Percentiles rank a stretch among this genome's conserved stretches.
These are phyloP conservation scores for Nycticebus coucang DNA, from an alignment of 2,113 vertebrate genomes.

Conservation along the genomic window DNA sequence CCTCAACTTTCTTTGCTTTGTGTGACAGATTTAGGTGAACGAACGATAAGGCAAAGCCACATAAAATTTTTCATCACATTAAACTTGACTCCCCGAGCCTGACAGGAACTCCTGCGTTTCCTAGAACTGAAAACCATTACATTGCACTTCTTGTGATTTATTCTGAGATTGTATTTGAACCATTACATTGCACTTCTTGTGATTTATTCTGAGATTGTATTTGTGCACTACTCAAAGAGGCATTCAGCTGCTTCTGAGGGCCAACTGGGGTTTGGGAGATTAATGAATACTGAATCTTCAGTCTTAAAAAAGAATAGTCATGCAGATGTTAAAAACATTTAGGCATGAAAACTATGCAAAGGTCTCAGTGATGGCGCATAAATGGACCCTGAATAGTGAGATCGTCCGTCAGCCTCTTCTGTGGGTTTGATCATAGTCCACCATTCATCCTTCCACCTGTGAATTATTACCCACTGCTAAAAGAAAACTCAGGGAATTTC, in stretches of 20 bases:
- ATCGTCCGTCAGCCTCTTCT: constrained; percentile 30
- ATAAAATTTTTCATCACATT: constrained; percentile 71
- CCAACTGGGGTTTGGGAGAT: constrained; percentile 63
- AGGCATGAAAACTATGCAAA: constrained; percentile 56
- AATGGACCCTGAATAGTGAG: constrained; percentile 63
- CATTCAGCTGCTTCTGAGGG: constrained; percentile 63
- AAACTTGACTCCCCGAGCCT: constrained; percentile 67
- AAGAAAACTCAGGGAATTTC: constrained; percentile 60
- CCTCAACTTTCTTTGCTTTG: constrained; percentile 46
- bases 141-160: constrained; percentile 74
- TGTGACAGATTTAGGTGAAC: constrained; percentile 68
- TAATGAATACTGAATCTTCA: constrained; percentile 73
- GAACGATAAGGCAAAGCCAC: constrained; percentile 66
- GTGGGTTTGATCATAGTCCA: constrained; percentile 61
- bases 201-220: constrained; percentile 78
- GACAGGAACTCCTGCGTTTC: constrained; percentile 68
- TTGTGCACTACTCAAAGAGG: constrained; percentile 65
- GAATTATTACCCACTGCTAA: constrained; percentile 72
- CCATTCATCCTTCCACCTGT: constrained; percentile 50
- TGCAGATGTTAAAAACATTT: constrained; percentile 77
- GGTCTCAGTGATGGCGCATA: constrained; percentile 57
- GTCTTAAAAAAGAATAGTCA: constrained; percentile 51
- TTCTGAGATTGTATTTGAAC: constrained; percentile 71
- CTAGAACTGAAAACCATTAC: constrained; percentile 71
- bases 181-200: constrained; percentile 68